Base-by-base conservation (phyloP, 2,797 vertebrate genomes). In the Squalus acanthias region DNA sequence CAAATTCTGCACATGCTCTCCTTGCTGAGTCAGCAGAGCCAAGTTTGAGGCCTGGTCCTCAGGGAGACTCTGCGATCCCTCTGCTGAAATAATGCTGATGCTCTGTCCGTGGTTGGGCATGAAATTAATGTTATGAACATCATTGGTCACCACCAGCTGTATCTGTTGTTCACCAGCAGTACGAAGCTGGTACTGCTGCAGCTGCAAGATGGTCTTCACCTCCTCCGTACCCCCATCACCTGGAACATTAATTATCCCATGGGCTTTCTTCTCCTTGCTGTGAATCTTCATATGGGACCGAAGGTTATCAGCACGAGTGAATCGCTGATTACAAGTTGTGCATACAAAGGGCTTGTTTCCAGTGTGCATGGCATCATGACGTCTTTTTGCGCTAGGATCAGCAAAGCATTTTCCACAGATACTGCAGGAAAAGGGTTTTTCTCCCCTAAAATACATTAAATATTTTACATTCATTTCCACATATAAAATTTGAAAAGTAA, bases 281-380 rank as follows among this genome's bases (percentile, higher is more conserved):
- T 99, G 99, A n/a, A 98, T 98, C 97, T 99, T 99, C 97, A 98
- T 98, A 97, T 99, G 99, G 3, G 98, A 98, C 97, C 98, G 99
- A 97, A 99, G 97, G 96, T 99, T 99, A 98, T 99, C 99, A 96
- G 98, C 97, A 46, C 99, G 99, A 7, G 99, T 98, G 96, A 99
- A 99, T 0, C 99, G 98, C 5, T 99, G 97, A 97, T 97, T 98
- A 97, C 99, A 99, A 96, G 98, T 97, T 0, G 98, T 97, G 97
- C 99, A 99, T 33, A 98, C 98, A 97, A 99, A 99, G 26, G 99
- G 99, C 97, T 99, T 99, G 97, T 98, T 99, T 96, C 99, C 99
- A 0, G 99, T 99, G 97, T 99, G 99, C 1, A 99, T 98, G 92
- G 98, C 98, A n/a, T 98, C 98, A 1, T 99, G 99, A 88, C 99